Percentiles rank a stretch among this genome's conserved stretches.
Evolutionary conservation across 1,140 invertebrate genomes (phyloP).

Genomic region (Aphaenogaster rudis): DNA sequence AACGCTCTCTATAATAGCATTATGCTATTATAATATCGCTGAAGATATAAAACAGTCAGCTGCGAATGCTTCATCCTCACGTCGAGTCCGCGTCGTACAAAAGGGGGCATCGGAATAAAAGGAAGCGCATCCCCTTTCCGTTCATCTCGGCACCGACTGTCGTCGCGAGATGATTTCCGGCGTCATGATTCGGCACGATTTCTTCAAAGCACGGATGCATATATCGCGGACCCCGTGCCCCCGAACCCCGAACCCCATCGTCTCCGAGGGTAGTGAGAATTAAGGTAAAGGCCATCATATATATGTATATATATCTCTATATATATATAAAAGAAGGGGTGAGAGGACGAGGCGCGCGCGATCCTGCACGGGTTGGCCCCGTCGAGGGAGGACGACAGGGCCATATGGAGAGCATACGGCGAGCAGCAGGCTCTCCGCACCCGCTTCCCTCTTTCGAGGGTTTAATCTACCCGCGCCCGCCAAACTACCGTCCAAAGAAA

Average conservation of each 20-base stretch:
- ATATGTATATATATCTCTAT: not conserved
- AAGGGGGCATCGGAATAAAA: slow-evolving; percentile 13
- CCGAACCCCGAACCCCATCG: slow-evolving; percentile 24
- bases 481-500: slow-evolving; percentile 84
- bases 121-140: slow-evolving; percentile 23
- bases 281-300: slow-evolving; percentile 65
- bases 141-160: slow-evolving; percentile 31
- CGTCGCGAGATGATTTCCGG: slow-evolving; percentile 39
- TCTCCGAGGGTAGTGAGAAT: slow-evolving; percentile 72
- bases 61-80: slow-evolving; percentile 10
- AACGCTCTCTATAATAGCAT: not conserved
- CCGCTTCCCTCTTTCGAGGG: slow-evolving; percentile 79
- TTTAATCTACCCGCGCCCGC: slow-evolving; percentile 85
- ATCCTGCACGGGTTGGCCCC: slow-evolving; percentile 72
- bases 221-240: slow-evolving; percentile 37
- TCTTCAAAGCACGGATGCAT: slow-evolving; percentile 47
- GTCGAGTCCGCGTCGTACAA: not conserved
- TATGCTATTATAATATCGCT: not conserved
- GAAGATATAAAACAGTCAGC: slow-evolving; percentile 6
- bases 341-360: slow-evolving; percentile 67
- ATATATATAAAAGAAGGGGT: slow-evolving; percentile 55
- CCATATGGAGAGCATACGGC: slow-evolving; percentile 87
- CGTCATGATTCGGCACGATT: slow-evolving; percentile 65
- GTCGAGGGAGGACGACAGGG: slow-evolving; percentile 80
- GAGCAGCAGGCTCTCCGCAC: slow-evolving; percentile 79